Evolutionary conservation across 2,797 vertebrate genomes (phyloP).

Genomic region (Phrynocephalus guinanensis): DNA sequence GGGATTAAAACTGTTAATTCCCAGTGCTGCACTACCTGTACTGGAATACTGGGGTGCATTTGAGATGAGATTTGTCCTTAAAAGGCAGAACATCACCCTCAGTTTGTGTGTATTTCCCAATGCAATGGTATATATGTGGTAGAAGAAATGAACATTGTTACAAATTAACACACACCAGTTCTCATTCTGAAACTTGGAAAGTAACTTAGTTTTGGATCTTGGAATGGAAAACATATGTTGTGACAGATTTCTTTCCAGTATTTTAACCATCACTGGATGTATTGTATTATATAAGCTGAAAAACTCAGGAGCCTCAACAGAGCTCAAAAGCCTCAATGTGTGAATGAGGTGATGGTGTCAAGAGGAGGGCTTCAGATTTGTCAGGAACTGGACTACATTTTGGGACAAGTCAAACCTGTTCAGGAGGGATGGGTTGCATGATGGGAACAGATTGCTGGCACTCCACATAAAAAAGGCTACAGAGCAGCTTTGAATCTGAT

Average conservation of each 20-base stretch:
- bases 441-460: too few species aligned
- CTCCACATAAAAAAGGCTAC: too few species aligned
- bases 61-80: neutral
- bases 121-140: neutral
- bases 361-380: too few species aligned
- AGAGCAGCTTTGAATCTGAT: too few species aligned
- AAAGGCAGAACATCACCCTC: neutral
- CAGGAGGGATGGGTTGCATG: too few species aligned
- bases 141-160: neutral
- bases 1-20: neutral
- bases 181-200: neutral
- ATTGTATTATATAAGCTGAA: neutral
- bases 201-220: neutral
- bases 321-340: too few species aligned
- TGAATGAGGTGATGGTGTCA: too few species aligned
- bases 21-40: neutral
- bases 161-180: neutral
- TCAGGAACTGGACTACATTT: too few species aligned
- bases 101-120: too few species aligned
- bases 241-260: neutral
- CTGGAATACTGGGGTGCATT: neutral
- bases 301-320: neutral
- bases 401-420: too few species aligned
- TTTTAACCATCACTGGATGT: neutral
- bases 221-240: too few species aligned